phyloP scores from a whole-genome alignment of 2,888 invertebrate species.

The Deroplatys truncata region DNA sequence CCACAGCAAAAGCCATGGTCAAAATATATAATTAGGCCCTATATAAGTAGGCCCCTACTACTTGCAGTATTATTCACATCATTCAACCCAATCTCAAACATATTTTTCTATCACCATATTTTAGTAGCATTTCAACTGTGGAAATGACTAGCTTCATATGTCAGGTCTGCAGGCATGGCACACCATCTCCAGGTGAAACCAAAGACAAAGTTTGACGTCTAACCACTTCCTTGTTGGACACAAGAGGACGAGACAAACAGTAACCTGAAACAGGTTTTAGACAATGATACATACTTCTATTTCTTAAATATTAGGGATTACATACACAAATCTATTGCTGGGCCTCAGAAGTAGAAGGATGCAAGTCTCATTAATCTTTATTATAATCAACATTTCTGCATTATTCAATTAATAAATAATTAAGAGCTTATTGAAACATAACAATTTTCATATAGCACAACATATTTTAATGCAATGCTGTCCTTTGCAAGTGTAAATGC shows the following conservation, averaged over 20 bases:
- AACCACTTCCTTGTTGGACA: background rate
- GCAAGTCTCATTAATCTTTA: too few species aligned
- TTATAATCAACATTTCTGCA: too few species aligned
- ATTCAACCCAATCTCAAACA: background rate
- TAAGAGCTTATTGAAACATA: background rate
- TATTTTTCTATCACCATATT: background rate
- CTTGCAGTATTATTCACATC: background rate
- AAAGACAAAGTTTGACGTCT: background rate
- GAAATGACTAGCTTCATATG: slow-evolving; percentile 9
- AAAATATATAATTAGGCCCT: background rate
- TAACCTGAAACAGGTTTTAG: background rate
- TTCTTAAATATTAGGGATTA: too few species aligned
- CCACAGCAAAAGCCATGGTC: background rate
- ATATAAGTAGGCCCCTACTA: slow-evolving; percentile 7
- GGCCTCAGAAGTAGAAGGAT: background rate
- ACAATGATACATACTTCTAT: too few species aligned
- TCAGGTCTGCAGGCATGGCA: background rate
- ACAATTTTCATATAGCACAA: background rate
- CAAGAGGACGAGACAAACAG: slow-evolving; percentile 1
- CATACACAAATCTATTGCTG: background rate
- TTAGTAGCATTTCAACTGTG: background rate
- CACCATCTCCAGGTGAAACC: background rate
- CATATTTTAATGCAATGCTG: too few species aligned
- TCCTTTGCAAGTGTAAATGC: too few species aligned
- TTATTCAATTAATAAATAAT: too few species aligned